Evolutionary conservation across 1,140 invertebrate genomes (phyloP), one percentile per base, ranked within the genome.

Genomic region (Drosophila bocqueti): DNA sequence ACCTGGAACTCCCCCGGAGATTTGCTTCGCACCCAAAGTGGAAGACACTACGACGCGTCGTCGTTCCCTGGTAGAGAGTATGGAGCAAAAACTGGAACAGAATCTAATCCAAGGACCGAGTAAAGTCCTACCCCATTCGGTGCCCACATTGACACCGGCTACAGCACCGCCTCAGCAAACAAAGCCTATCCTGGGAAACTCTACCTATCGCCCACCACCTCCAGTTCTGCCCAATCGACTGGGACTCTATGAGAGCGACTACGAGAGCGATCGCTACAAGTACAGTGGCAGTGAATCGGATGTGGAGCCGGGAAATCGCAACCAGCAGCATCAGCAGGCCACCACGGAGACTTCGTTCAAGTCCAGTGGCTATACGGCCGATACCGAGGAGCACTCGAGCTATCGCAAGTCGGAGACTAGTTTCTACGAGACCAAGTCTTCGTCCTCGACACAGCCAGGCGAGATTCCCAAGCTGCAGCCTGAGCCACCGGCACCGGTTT

Each of bases 261-360:
- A 96, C 79, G 96, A 96, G 90, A 96, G 95, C 79, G 96, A 96
- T 93, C 96, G 95, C 82, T 96, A 95, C 94, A 95, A 95, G 55
- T 95, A 95, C 18, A 95, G 94, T 69, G 95, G 95, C 61, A 96
- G 95, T 82, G 96, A 96, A 47, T 95, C 93, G 24, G 96, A 96
- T 68, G 74, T 58, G 38, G 95, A 96, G 61, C 94, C 94, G 94
- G 95, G 91, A 81, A 94, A 66, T 93, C 93, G 89, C 93, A 96
- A 60, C 0, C 93, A 94, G 64, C 92, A 95, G 9, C 94, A 95
- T 16, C 86, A 93, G n/a, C 54, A 71, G 18, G 43, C 47, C 15
- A 72, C 72, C 34, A 55, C 36, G 24, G 75, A 81, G 71, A 60
- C 76, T 0, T 61, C 81, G 6, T 91, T 91, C 83, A 94, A 90